Conservation (phyloP, 2,797 vertebrate species). For the Clarias platycephalus region DNA sequence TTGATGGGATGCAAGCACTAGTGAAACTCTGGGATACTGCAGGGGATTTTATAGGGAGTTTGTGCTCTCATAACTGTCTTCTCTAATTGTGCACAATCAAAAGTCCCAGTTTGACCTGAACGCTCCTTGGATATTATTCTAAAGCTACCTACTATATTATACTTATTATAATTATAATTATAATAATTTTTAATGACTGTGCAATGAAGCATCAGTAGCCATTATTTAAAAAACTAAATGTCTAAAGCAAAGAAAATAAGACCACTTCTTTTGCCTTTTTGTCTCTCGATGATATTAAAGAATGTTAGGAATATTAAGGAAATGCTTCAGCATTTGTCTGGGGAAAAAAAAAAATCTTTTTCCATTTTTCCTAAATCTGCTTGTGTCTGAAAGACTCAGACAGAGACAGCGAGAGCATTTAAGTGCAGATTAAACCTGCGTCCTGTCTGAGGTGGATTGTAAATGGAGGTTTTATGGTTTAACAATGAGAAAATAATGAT, state of each 20-base stretch:
- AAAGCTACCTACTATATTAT: too few relatives aligned
- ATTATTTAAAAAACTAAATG: neutral
- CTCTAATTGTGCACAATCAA: too few relatives aligned
- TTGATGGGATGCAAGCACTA: too few relatives aligned
- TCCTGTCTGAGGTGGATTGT: constrained; percentile 3
- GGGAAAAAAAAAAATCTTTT: neutral
- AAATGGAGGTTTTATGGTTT: constrained; percentile 17
- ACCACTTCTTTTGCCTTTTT: neutral
- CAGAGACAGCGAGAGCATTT: neutral
- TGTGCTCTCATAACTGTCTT: too few relatives aligned
- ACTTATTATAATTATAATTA: too few relatives aligned
- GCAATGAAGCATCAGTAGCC: neutral
- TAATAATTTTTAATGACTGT: too few relatives aligned
- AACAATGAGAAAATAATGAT: constrained; percentile 15
- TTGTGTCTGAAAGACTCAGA: neutral
- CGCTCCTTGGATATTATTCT: too few relatives aligned
- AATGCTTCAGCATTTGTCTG: neutral
- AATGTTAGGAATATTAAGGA: neutral
- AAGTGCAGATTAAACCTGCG: neutral
- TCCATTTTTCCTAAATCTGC: neutral
- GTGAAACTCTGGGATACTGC: too few relatives aligned
- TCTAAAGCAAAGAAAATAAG: neutral
- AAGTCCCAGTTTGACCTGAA: too few relatives aligned
- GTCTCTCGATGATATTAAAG: neutral
- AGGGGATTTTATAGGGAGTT: too few relatives aligned